Conservation (phyloP, 2,888 invertebrate genomes). For the Heterodera filipjevi region DNA sequence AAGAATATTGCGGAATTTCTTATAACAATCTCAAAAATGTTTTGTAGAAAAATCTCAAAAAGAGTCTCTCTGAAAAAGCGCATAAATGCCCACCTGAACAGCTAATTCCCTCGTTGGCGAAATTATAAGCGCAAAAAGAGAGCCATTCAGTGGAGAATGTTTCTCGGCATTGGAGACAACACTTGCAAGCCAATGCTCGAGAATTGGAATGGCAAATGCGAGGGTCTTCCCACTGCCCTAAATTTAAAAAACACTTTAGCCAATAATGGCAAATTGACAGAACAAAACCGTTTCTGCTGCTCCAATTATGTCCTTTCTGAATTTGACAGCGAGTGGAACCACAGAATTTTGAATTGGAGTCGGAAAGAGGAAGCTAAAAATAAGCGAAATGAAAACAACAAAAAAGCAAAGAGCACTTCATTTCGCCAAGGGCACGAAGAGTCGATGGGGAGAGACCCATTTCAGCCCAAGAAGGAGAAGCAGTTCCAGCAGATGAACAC, state of each 20-base stretch:
- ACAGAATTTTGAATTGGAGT: constrained; percentile 83
- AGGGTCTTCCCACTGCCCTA: constrained; percentile 95
- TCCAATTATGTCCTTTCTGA: constrained; percentile 88
- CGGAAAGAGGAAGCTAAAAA: constrained; percentile 70
- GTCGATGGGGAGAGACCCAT: background rate
- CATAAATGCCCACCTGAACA: constrained; percentile 79
- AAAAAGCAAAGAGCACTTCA: background rate
- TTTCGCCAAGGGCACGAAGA: background rate
- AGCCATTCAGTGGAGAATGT: background rate
- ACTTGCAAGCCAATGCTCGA: constrained; percentile 67
- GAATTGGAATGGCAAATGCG: constrained; percentile 92
- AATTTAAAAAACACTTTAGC: constrained; percentile 28
- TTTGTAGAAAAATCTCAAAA: background rate
- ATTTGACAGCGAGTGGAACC: constrained; percentile 82
- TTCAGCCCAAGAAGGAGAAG: background rate
- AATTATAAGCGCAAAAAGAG: constrained; percentile 81
- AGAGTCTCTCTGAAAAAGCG: no score
- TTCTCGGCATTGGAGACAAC: background rate
- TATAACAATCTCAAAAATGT: no score
- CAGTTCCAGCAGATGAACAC: background rate
- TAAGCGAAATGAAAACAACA: background rate
- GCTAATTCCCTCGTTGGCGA: constrained; percentile 96
- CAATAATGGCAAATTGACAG: background rate
- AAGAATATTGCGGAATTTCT: no score
- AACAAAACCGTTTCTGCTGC: constrained; percentile 84